A percentile compares a stretch with the other conserved stretches of the same genome.
Evolutionary conservation across 2,888 invertebrate species (phyloP).

Genomic region (Ephialtes manifestator): DNA sequence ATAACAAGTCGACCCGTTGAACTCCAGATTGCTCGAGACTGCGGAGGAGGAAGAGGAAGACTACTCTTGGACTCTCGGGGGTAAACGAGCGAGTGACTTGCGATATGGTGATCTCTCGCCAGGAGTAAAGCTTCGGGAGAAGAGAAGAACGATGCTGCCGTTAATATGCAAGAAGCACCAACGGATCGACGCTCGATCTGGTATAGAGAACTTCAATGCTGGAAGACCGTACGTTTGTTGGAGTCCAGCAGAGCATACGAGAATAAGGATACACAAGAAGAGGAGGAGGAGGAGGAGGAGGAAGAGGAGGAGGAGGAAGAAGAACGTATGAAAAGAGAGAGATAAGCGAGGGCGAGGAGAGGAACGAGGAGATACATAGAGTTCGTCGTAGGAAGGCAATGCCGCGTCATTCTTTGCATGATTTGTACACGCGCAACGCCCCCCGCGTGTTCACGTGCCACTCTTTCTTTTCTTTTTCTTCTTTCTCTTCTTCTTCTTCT

Average conservation of each 20-base stretch:
- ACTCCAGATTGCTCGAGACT: conserved; percentile 32
- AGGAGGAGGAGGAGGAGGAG: conserved; percentile 35
- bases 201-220: background rate
- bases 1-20: conserved; percentile 44
- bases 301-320: conserved; percentile 38
- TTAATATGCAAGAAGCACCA: conserved; percentile 81
- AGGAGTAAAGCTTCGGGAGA: conserved; percentile 21
- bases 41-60: conserved; percentile 70
- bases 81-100: conserved; percentile 80
- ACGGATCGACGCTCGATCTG: conserved; percentile 45
- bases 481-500: conserved; percentile 56
- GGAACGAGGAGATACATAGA: conserved; percentile 46
- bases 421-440: conserved; percentile 83
- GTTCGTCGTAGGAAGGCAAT: conserved; percentile 69
- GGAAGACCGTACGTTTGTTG: conserved; percentile 43
- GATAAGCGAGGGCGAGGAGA: conserved; percentile 53
- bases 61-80: conserved; percentile 49
- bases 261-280: conserved; percentile 28
- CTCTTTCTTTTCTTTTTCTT: conserved; percentile 54
- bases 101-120: conserved; percentile 80
- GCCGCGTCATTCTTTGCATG: conserved; percentile 83
- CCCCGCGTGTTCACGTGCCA: conserved; percentile 75
- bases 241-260: conserved; percentile 32
- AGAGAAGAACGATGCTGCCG: conserved; percentile 54
- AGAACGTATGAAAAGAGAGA: too few relatives aligned